phyloP scores from a whole-genome alignment of 2,888 invertebrate genomes.

The Noctuana brunneofusca region DNA sequence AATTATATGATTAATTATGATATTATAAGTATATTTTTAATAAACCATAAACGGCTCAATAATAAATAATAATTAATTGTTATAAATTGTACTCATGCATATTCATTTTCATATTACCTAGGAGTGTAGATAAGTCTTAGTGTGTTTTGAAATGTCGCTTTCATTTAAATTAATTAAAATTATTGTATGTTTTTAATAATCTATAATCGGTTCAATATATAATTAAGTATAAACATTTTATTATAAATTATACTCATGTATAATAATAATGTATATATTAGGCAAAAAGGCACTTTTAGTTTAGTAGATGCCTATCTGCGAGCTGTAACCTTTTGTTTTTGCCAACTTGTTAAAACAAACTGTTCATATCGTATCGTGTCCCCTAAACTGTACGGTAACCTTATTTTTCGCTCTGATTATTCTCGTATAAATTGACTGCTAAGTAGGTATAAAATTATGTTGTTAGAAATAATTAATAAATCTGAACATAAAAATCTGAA shows the following conservation, averaged over 20 bases:
- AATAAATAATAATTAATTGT: too few relatives aligned
- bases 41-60: too few relatives aligned
- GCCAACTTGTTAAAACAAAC: constrained; percentile 9
- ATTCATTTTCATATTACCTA: too few relatives aligned
- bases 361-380: background rate
- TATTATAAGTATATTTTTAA: too few relatives aligned
- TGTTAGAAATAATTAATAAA: background rate
- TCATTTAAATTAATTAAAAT: too few relatives aligned
- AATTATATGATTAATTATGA: too few relatives aligned
- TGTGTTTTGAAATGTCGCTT: too few relatives aligned
- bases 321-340: constrained; percentile 1
- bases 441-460: constrained; percentile 1
- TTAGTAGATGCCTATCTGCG: background rate
- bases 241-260: too few relatives aligned
- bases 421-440: constrained; percentile 13
- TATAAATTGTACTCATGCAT: too few relatives aligned
- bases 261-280: too few relatives aligned
- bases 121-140: too few relatives aligned
- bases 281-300: too few relatives aligned
- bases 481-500: background rate
- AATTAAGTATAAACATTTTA: background rate
- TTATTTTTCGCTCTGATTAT: constrained; percentile 28
- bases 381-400: constrained; percentile 19
- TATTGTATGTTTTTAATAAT: background rate
- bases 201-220: background rate